Evolutionary conservation across 2,113 vertebrate species (phyloP).

Genomic region (Conger conger): DNA sequence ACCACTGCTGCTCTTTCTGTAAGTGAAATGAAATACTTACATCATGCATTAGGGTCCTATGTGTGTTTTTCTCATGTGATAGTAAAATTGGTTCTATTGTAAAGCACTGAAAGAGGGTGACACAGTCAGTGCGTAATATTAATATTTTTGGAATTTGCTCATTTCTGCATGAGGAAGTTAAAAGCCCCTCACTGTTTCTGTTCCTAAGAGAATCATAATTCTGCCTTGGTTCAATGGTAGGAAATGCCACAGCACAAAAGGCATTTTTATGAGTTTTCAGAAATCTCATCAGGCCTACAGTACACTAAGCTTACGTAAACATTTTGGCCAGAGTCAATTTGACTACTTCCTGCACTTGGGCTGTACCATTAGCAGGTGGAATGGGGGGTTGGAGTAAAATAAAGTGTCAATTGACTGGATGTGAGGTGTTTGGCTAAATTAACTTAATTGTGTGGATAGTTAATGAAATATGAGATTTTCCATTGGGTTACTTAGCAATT

Average conservation of each 20-base stretch:
- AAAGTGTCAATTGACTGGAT: slow-evolving; percentile 43
- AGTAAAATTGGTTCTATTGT: slow-evolving; percentile 41
- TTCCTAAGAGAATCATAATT: slow-evolving; percentile 64
- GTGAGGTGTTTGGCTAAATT: slow-evolving; percentile 31
- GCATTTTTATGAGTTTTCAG: slow-evolving; percentile 56
- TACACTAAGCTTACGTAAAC: slow-evolving; percentile 51
- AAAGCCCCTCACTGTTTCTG: slow-evolving; percentile 53
- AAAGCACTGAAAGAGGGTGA: slow-evolving; percentile 41
- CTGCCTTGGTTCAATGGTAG: slow-evolving; percentile 64
- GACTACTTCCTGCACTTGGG: slow-evolving; percentile 38
- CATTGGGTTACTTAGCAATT: slow-evolving; percentile 26
- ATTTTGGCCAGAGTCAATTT: slow-evolving; percentile 50
- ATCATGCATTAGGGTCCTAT: slow-evolving; percentile 37
- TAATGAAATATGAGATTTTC: slow-evolving; percentile 38
- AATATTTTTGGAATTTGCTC: slow-evolving; percentile 62
- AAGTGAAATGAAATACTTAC: slow-evolving; percentile 39
- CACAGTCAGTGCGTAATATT: slow-evolving; percentile 41
- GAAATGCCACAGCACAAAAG: slow-evolving; percentile 70
- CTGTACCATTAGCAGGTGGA: not conserved
- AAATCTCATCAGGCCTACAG: slow-evolving; percentile 46
- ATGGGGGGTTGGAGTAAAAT: slow-evolving; percentile 25
- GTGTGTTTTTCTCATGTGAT: slow-evolving; percentile 39
- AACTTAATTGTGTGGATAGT: not conserved
- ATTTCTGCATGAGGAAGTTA: slow-evolving; percentile 51
- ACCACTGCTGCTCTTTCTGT: slow-evolving; percentile 30